Evolutionary conservation across 2,888 invertebrate genomes (phyloP).

Genomic region (Monopis laevigella): DNA sequence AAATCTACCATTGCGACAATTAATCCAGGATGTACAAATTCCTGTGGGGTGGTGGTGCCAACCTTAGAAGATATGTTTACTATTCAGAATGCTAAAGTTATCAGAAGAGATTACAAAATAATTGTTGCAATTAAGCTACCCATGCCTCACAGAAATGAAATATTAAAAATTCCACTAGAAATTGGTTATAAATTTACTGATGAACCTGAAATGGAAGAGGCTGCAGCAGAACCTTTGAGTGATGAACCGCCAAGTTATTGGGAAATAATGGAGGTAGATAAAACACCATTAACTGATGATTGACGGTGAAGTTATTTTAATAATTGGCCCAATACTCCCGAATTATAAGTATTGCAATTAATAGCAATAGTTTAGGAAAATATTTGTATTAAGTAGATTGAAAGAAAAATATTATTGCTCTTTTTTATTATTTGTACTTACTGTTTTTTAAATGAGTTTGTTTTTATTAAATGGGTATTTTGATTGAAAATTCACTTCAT

Average conservation of each 20-base stretch:
- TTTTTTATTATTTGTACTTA: too few species aligned
- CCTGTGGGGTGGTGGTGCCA: not conserved
- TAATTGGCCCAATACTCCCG: too few species aligned
- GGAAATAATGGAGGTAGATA: slow-evolving; percentile 12
- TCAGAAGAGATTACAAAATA: slow-evolving; percentile 20
- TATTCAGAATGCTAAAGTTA: slow-evolving; percentile 7
- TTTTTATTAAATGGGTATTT: too few species aligned
- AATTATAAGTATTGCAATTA: too few species aligned
- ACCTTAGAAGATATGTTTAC: not conserved
- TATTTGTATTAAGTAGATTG: too few species aligned
- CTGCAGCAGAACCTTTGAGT: not conserved
- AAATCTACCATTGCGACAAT: slow-evolving; percentile 2
- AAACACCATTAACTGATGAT: not conserved
- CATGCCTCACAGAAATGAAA: slow-evolving; percentile 18
- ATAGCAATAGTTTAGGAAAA: too few species aligned
- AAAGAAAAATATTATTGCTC: too few species aligned
- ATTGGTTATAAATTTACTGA: slow-evolving; percentile 7
- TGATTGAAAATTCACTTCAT: too few species aligned
- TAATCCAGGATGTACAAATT: not conserved
- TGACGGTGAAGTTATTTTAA: not conserved
- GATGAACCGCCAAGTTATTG: slow-evolving; percentile 9
- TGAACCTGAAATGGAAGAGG: not conserved
- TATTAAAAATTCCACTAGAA: slow-evolving; percentile 7
- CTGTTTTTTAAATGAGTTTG: too few species aligned
- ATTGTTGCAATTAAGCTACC: slow-evolving; percentile 19